phyloP scores from a whole-genome alignment of 23 tunicate species.

The Oikopleura vanhoeffeni region DNA sequence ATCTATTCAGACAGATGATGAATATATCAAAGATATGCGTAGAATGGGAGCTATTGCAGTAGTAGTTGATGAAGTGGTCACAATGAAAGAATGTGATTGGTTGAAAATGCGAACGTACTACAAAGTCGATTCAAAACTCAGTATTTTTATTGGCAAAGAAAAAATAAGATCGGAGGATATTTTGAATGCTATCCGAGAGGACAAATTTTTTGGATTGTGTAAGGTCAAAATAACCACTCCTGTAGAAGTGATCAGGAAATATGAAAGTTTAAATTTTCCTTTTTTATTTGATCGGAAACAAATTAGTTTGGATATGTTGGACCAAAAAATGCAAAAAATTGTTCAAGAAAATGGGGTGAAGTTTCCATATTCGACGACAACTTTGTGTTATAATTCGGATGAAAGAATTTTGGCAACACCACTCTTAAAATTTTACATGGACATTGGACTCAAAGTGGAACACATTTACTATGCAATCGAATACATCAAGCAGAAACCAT shows the following conservation, averaged over 20 bases:
- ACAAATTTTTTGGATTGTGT: not conserved
- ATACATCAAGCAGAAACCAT: not conserved
- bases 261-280: not conserved
- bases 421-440: not conserved
- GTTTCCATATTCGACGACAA: not conserved
- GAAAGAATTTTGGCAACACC: not conserved
- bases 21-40: not conserved
- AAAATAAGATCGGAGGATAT: too few relatives aligned
- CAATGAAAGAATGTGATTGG: not conserved
- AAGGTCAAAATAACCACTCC: not conserved
- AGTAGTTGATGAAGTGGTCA: not conserved
- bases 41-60: not conserved
- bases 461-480: not conserved
- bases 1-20: not conserved
- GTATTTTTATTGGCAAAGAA: too few relatives aligned
- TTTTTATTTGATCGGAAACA: not conserved
- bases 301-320: not conserved
- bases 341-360: not conserved
- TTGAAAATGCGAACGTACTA: too few relatives aligned
- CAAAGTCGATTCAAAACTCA: too few relatives aligned
- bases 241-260: not conserved
- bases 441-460: not conserved
- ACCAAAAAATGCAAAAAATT: not conserved
- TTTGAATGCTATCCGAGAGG: not conserved
- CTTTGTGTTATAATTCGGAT: not conserved